A percentile compares a stretch with the other conserved stretches of the same genome.
These are phyloP conservation scores for Coelogynopora nodosa DNA, from an alignment of 2,888 invertebrate genomes.

Conservation along the genomic window DNA sequence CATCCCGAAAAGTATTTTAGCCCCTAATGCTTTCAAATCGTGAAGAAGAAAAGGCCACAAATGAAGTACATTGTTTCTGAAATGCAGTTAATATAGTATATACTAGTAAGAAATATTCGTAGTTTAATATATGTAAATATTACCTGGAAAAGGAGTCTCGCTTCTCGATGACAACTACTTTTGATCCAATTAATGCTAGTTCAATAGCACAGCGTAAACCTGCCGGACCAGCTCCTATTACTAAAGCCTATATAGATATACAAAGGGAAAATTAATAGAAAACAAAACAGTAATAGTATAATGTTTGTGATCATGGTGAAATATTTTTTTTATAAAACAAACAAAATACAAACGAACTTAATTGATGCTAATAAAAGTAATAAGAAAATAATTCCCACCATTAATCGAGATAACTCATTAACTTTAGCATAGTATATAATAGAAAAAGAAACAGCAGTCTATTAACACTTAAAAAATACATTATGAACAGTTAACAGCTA, in stretches of 20 bases:
- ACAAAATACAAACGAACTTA: too few species aligned
- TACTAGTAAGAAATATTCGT: slow-evolving; percentile 64
- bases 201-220: slow-evolving; percentile 91
- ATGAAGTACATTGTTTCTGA: slow-evolving; percentile 84
- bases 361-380: too few species aligned
- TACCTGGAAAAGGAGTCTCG: slow-evolving; percentile 69
- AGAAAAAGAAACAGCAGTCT: too few species aligned
- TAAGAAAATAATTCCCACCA: too few species aligned
- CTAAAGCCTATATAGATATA: slow-evolving; percentile 67
- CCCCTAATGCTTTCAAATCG: slow-evolving; percentile 84
- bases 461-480: too few species aligned
- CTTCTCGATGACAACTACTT: slow-evolving; percentile 85
- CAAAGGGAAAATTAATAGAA: neutral
- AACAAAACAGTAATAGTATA: too few species aligned
- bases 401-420: too few species aligned
- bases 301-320: too few species aligned
- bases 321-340: too few species aligned
- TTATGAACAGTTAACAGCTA: too few species aligned
- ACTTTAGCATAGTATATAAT: too few species aligned
- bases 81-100: neutral
- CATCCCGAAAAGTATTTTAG: slow-evolving; percentile 96
- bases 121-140: neutral
- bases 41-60: slow-evolving; percentile 97
- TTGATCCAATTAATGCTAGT: slow-evolving; percentile 87
- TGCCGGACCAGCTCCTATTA: slow-evolving; percentile 93